These are phyloP conservation scores for Rhyacichthys aspro DNA, from an alignment of 2,797 vertebrate genomes.

Conservation along the genomic window DNA sequence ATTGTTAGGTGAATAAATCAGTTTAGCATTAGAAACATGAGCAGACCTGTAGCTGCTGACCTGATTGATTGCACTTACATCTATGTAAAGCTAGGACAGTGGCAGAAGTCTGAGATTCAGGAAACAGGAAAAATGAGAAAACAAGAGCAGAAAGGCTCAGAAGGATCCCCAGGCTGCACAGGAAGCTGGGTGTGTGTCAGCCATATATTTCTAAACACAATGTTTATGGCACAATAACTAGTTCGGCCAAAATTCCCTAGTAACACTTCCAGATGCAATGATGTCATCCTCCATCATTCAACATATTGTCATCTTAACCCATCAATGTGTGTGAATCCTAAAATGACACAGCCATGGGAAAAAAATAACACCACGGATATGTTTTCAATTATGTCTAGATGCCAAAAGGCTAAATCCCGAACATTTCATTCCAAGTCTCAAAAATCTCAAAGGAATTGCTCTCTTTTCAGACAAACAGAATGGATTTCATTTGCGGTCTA, in stretches of 20 bases:
- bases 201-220: conserved; percentile 62
- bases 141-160: conserved; percentile 54
- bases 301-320: conserved; percentile 28
- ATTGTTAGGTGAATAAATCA: conserved; percentile 39
- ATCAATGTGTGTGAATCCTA: conserved; percentile 30
- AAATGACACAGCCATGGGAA: conserved; percentile 38
- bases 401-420: conserved; percentile 43
- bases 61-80: conserved; percentile 25
- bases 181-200: conserved; percentile 73
- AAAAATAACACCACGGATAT: conserved; percentile 23
- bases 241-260: conserved; percentile 55
- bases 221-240: conserved; percentile 40
- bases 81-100: conserved; percentile 6
- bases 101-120: conserved; percentile 19
- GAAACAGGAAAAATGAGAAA: conserved; percentile 26
- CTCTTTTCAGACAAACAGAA: conserved; percentile 45
- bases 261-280: conserved; percentile 51
- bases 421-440: conserved; percentile 40
- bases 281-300: conserved; percentile 65
- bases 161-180: conserved; percentile 78
- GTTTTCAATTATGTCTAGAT: conserved; percentile 61
- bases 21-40: conserved; percentile 44
- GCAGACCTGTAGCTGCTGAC: conserved; percentile 52
- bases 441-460: conserved; percentile 26
- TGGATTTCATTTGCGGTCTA: conserved; percentile 47